Conservation (phyloP, 1,140 invertebrate genomes). For the Papilio polyxenes region DNA sequence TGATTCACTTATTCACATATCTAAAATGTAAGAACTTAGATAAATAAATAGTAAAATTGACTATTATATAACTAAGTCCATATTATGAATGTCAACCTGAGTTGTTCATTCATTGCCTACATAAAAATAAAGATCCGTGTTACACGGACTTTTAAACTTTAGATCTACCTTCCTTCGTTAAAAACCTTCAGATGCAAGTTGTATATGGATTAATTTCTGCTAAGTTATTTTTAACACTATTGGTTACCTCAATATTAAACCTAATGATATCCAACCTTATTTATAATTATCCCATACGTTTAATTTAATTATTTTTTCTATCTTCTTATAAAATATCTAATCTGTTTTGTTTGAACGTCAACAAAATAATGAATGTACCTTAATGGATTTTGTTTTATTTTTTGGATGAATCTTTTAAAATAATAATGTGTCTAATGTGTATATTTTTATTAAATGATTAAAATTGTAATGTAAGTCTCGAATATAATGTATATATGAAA, state of each 20-base stretch:
- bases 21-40: no score
- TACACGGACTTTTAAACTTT: no score
- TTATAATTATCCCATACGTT: conserved; percentile 31
- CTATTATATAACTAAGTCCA: no score
- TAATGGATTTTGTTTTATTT: no score
- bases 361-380: no score
- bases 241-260: conserved; percentile 25
- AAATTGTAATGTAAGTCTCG: not conserved
- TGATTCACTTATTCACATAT: no score
- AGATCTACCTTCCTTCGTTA: no score
- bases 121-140: no score
- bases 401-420: not conserved
- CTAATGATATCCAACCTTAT: conserved; percentile 17
- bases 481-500: not conserved
- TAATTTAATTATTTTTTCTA: conserved; percentile 35
- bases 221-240: conserved; percentile 25
- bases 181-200: not conserved
- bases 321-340: not conserved
- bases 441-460: not conserved
- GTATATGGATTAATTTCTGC: not conserved
- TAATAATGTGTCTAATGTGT: not conserved
- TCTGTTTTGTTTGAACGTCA: not conserved
- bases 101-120: no score
- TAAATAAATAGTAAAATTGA: no score
- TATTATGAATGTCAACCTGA: no score